Percentiles rank a stretch among this genome's conserved stretches.
phyloP scores from a whole-genome alignment of 2,888 invertebrate species.

The Epinotia brunnichana region DNA sequence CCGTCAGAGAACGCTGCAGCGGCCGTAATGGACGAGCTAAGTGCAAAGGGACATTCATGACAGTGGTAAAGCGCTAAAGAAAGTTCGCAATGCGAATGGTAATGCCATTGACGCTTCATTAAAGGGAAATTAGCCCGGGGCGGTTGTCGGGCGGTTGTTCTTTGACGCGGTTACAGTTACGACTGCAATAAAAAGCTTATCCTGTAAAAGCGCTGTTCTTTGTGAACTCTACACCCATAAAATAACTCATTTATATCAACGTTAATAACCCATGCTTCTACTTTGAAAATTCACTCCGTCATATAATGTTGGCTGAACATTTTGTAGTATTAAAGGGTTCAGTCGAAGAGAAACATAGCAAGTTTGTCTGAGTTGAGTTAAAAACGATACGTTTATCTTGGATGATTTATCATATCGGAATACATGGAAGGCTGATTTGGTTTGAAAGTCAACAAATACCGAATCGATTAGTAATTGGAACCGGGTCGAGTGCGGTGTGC shows the following conservation, averaged over 20 bases:
- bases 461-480: slow-evolving; percentile 78
- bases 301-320: slow-evolving; percentile 3
- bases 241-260: slow-evolving; percentile 40
- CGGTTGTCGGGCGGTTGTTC: slow-evolving; percentile 50
- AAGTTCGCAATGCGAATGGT: slow-evolving; percentile 61
- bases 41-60: slow-evolving; percentile 82
- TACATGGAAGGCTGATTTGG: slow-evolving; percentile 73
- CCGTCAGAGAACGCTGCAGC: slow-evolving; percentile 79
- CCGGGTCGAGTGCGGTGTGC: slow-evolving; percentile 63
- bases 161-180: slow-evolving; percentile 47
- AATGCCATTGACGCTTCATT: slow-evolving; percentile 63
- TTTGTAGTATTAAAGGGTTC: slow-evolving; percentile 16
- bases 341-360: background rate
- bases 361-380: slow-evolving; percentile 54
- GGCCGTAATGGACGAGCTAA: slow-evolving; percentile 82
- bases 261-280: slow-evolving; percentile 27
- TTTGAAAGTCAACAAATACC: slow-evolving; percentile 74
- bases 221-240: slow-evolving; percentile 36
- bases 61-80: slow-evolving; percentile 61
- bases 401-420: slow-evolving; percentile 77
- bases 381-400: slow-evolving; percentile 73
- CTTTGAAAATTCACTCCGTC: slow-evolving; percentile 26
- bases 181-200: slow-evolving; percentile 45
- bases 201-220: slow-evolving; percentile 40
- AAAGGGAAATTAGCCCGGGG: slow-evolving; percentile 50